Base-by-base conservation (phyloP, 2,113 vertebrate genomes). In the Podiceps cristatus region DNA sequence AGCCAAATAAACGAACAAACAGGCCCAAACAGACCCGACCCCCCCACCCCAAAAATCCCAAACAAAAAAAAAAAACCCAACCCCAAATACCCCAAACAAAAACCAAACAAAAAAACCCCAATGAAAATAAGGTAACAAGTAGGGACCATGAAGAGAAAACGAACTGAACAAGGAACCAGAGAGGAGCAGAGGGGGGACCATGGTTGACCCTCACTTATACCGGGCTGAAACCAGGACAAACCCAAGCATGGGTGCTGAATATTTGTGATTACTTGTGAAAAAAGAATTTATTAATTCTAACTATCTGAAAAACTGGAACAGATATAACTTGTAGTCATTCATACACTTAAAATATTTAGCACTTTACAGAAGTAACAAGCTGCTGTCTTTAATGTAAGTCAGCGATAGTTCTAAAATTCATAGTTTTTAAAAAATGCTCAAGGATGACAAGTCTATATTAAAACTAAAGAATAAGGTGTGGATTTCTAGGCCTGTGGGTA, bases 241-340 rank as follows among this genome's bases (percentile, higher is more conserved):
- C 78, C 27, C 28, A 56, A 79, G 66, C 64, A 82, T 47, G 55
- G 37, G 52, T 96, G 67, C 28, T 94, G 96, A 96, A 82, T 66
- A 69, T 40, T 83, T 91, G 69, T 81, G 81, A 92, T 95, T 96
- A 93, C 73, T 96, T 72, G 29, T 2, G 64, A 82, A 72, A 96
- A 94, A 94, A 59, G 27, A 87, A 73, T 85, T 83, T 80, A 55
- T 93, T 95, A 1, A 29, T 94, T 96, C 52, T 75, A 56, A 53
- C 56, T 74, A 33, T 49, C 31, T 88, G 74, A 90, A 92, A 82
- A 81, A 88, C 45, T 45, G 10, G 25, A 85, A 76, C 62, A 62
- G 60, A 31, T 84, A 10, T 40, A 79, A 50, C n/a, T 91, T 93
- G 11, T 52, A 92, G 82, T 97, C 42, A 67, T 94, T 90, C 60